Base-by-base conservation (phyloP, 2,797 vertebrate species). In the Pantherophis alleghaniensis region DNA sequence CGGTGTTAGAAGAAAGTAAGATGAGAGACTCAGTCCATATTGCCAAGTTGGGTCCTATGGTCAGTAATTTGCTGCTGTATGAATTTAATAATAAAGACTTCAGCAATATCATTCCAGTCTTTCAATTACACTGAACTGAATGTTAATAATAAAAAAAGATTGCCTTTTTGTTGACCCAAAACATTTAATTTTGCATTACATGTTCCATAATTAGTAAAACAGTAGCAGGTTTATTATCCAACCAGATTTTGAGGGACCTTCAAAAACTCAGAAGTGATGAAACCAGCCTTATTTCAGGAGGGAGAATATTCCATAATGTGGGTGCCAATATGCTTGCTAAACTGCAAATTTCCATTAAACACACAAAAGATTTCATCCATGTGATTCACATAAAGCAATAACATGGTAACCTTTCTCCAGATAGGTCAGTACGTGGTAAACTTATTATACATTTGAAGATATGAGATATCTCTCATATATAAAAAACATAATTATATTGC, bases 151-250 rank as follows among this genome's bases (percentile, higher is more conserved):
- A 47, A 55, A 3, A 91, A 88, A 69, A 91, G 56, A 0, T 56
- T 93, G 89, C 83, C 28, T 47, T 90, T 26, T 94, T 51, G 91
- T 47, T 95, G 37, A 66, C 88, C 92, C 59, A 42, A 91, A 86
- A 90, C 42, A 89, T 95, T 94, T 92, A 91, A 94, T 90, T 83
- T 69, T 94, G 5, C 4, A 18, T 92, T 95, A 59, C 94, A 88
- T 90, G 37, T 59, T 53, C 18, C n/a, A 28, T 42, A 22, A 90
- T 93, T 92, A 94, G 10, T n/a, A 91, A 91, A 93, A 79, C 37
- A 86, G 86, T 91, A 88, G 28, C 59, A 89, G 37, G 55, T 55
- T 61, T 74, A 87, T 94, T 92, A 94, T 42, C 91, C 11, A n/a
- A 37, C 7, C 2, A 74, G 69, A 37, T 74, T 74, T 74, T 74